Evolutionary conservation across 2,888 invertebrate genomes (phyloP), one percentile per base, ranked within the genome.

Genomic region (Seira ritae): DNA sequence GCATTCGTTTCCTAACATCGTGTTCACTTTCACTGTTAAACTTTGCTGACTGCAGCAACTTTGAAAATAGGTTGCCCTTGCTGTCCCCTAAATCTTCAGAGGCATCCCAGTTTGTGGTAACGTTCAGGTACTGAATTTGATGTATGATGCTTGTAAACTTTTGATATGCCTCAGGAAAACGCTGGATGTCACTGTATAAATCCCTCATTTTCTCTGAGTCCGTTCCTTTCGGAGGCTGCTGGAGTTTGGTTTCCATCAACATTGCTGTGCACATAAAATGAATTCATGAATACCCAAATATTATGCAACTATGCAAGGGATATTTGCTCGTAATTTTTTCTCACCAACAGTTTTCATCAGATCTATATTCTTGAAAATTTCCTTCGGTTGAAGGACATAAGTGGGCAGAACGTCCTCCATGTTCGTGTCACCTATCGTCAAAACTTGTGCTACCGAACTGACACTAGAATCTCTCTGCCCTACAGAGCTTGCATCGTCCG

Each of bases 261-360:
- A 74, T 74, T 24, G 74, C 80, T 80, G 24, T n/a, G n/a, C n/a
- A 15, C 4, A 3, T 2, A 3, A 70, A 68, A n/a, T 12, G 66
- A 66, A 60, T 4, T 60, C 20, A 68, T 1, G 24, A 10, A n/a
- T 24, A 68, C 12, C 31, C 10, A 12, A 31, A 46, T 10, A 24
- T n/a, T n/a, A 42, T 69, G 19, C 12, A 42, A 42, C 42, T 12
- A 4, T 60, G 4, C 60, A 71, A 55, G 19, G 15, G 24, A 22
- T 46, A 17, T 31, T 17, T n/a, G 19, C 19, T 70, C n/a, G 19
- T 70, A 70, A 3, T 60, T 60, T 60, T n/a, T 17, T 20, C 42
- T 60, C 73, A 80, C 80, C 80, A n/a, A 80, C 74, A 37, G 80
- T 80, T 80, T 69, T 80, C 80, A 80, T 80, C 37, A 80, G 80